phyloP scores from a whole-genome alignment of 2,113 vertebrate species.

The Gambusia holbrooki region DNA sequence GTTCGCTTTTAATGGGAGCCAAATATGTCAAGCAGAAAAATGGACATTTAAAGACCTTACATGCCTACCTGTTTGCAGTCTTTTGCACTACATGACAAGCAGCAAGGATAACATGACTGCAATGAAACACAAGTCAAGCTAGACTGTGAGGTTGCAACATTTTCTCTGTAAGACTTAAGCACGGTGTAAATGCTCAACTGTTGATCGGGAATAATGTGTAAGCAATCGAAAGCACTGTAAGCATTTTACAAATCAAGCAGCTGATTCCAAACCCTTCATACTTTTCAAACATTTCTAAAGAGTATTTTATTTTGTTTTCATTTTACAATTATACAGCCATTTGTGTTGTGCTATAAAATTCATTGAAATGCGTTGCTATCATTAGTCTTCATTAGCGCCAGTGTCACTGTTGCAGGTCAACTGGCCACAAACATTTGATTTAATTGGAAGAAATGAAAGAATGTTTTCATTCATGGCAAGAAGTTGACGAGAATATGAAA shows the following conservation, averaged over 20 bases:
- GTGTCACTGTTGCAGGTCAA: background rate
- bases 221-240: conserved; percentile 11
- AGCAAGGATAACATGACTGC: conserved; percentile 38
- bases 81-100: conserved; percentile 51
- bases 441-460: background rate
- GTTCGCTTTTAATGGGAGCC: conserved; percentile 41
- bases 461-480: background rate
- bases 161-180: conserved; percentile 11
- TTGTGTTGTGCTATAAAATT: background rate
- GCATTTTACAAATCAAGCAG: background rate
- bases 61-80: conserved; percentile 33
- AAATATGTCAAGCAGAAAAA: conserved; percentile 55
- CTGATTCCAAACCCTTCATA: background rate
- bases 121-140: conserved; percentile 39
- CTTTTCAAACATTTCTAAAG: background rate
- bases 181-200: conserved; percentile 19
- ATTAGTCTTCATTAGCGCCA: background rate
- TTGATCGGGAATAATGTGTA: conserved; percentile 27
- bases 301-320: background rate
- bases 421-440: background rate
- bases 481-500: background rate
- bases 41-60: conserved; percentile 30
- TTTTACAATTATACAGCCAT: background rate
- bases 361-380: background rate
- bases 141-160: conserved; percentile 20